A percentile compares a stretch with the other conserved stretches of the same genome.
phyloP scores from a whole-genome alignment of 2,797 vertebrate species.

The Melanitta fusca region DNA sequence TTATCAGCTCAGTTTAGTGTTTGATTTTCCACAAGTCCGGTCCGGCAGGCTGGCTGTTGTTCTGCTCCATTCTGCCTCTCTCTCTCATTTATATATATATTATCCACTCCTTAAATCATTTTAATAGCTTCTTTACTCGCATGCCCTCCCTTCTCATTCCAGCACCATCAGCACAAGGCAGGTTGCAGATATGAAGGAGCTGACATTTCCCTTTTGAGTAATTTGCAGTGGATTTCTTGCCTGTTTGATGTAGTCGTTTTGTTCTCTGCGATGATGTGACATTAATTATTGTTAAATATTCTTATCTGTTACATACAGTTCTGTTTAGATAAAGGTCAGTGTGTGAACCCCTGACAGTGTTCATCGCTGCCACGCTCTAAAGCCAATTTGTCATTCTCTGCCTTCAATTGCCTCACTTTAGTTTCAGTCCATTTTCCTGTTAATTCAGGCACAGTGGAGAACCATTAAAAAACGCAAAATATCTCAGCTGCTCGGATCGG shows the following conservation, averaged over 20 bases:
- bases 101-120: conserved; percentile 33
- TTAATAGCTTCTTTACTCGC: neutral
- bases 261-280: conserved; percentile 65
- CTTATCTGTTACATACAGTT: conserved; percentile 76
- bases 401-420: neutral
- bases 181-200: conserved; percentile 31
- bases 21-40: neutral
- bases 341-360: conserved; percentile 46
- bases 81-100: neutral
- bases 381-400: conserved; percentile 61
- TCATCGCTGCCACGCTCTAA: conserved; percentile 14
- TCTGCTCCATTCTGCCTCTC: neutral
- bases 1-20: conserved; percentile 4
- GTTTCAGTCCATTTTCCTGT: conserved; percentile 18
- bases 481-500: conserved; percentile 36
- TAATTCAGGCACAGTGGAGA: conserved; percentile 51
- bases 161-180: conserved; percentile 32
- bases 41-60: neutral
- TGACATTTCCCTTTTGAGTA: conserved; percentile 72
- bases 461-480: conserved; percentile 52
- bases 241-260: conserved; percentile 48
- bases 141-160: neutral
- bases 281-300: conserved; percentile 83
- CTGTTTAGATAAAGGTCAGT: conserved; percentile 77
- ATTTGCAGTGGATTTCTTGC: conserved; percentile 64